Evolutionary conservation across 2,113 vertebrate genomes (phyloP), one percentile per base, ranked within the genome.

Genomic region (Protomyctophum bolini): DNA sequence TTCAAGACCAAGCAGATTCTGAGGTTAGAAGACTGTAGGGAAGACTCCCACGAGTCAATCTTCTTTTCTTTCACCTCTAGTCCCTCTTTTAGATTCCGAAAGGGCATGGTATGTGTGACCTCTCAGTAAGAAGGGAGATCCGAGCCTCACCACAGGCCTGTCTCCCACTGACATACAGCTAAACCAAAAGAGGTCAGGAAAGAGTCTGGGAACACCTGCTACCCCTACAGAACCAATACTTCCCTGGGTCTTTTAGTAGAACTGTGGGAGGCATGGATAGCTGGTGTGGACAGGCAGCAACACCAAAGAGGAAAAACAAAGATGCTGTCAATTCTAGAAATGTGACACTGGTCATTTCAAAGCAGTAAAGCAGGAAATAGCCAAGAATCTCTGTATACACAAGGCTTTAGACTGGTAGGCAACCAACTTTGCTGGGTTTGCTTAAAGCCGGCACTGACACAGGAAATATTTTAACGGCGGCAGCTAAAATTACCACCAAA

Each of bases 191-290:
- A 94, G 84, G 83, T 87, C 83, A 90, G 83, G 84, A 83, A 72
- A 76, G 88, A 77, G 64, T 88, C 79, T 76, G 88, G 87, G 93
- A 92, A 93, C 96, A 98, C 95, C 95, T 98, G 96, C 95, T 94
- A 91, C 93, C 93, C 91, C 82, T 41, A 87, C 73, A 92, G 87
- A 89, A 90, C 52, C 1, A 81, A 80, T 70, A 71, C 75, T 82
- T 83, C 80, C 76, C 56, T 57, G 65, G 85, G 79, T 74, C 79
- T 77, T 41, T 86, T 8, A 6, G 45, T 56, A 15, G 77, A 75
- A 66, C 76, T 64, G 75, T 56, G 77, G 77, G 66, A 70, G 10
- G 72, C 70, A 58, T 51, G 72, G 52, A 75, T 72, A 28, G 74
- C 74, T 76, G 69, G 79, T 67, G 72, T 63, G 72, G 61, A 77